Evolutionary conservation across 1,140 invertebrate genomes (phyloP).

Genomic region (Aphis gossypii): DNA sequence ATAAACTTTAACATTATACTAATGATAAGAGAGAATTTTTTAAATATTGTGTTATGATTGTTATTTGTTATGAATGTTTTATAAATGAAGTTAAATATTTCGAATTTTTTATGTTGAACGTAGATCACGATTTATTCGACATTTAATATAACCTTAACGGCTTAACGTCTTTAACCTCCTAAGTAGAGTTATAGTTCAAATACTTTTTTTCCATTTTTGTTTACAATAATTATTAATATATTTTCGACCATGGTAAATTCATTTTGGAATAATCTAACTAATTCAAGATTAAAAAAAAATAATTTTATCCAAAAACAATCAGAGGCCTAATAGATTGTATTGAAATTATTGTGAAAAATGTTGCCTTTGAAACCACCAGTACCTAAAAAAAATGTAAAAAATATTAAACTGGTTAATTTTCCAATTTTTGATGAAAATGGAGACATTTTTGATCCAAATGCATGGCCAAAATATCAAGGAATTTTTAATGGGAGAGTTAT

Average conservation of each 20-base stretch:
- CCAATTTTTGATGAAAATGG: slow-evolving; percentile 6
- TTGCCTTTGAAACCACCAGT: slow-evolving; percentile 29
- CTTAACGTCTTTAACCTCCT: too few relatives aligned
- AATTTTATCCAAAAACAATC: too few relatives aligned
- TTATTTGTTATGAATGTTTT: neutral
- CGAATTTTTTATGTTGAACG: too few relatives aligned
- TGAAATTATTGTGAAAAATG: neutral
- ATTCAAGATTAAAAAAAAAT: too few relatives aligned
- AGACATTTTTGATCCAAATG: neutral
- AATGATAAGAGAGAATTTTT: neutral
- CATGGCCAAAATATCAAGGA: slow-evolving; percentile 29
- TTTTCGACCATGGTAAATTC: neutral
- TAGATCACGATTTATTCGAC: too few relatives aligned
- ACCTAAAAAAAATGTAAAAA: neutral
- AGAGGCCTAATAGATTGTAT: neutral
- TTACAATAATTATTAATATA: neutral
- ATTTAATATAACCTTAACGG: too few relatives aligned
- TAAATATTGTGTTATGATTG: too few relatives aligned
- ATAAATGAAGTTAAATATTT: too few relatives aligned
- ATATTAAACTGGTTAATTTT: neutral
- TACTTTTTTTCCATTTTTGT: neutral
- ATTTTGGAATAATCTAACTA: too few relatives aligned
- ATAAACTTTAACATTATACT: neutral
- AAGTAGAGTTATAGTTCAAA: too few relatives aligned
- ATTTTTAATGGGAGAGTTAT: slow-evolving; percentile 15